Evolutionary conservation across 2,888 invertebrate genomes (phyloP).

Genomic region (Amphipyra berbera): DNA sequence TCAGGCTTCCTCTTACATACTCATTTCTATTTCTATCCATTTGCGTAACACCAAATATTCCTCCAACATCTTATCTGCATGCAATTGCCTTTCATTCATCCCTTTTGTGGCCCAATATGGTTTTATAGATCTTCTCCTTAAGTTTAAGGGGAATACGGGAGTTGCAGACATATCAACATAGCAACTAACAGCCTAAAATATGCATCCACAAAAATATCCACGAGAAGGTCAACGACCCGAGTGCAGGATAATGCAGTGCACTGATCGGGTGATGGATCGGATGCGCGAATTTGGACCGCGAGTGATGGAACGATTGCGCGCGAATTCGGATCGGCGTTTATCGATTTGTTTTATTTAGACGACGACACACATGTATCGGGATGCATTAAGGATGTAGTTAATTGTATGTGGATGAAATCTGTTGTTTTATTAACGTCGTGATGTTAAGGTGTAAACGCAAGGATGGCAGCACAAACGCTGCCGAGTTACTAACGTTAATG

Average conservation of each 20-base stretch:
- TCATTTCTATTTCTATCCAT: no score
- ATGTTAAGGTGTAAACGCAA: not conserved
- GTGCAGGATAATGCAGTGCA: constrained; percentile 49
- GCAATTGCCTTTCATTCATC: no score
- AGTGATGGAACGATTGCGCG: constrained; percentile 36
- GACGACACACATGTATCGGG: constrained; percentile 30
- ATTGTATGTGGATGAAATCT: constrained; percentile 1
- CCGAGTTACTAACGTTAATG: no score
- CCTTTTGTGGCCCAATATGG: no score
- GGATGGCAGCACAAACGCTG: no score
- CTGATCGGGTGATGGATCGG: constrained; percentile 50
- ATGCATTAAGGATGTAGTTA: constrained; percentile 16
- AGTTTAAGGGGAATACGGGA: no score
- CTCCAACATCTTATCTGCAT: no score
- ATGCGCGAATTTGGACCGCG: constrained; percentile 39
- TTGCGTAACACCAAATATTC: no score
- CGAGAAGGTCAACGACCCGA: constrained; percentile 55
- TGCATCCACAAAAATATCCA: constrained; percentile 22
- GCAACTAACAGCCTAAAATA: constrained; percentile 16
- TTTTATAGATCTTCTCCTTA: no score
- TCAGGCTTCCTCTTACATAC: no score
- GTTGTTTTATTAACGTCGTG: constrained; percentile 8
- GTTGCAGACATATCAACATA: no score
- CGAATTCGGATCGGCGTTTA: constrained; percentile 34
- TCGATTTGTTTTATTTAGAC: constrained; percentile 43